Conservation (phyloP, 2,888 invertebrate genomes). For the Amiota minor region DNA sequence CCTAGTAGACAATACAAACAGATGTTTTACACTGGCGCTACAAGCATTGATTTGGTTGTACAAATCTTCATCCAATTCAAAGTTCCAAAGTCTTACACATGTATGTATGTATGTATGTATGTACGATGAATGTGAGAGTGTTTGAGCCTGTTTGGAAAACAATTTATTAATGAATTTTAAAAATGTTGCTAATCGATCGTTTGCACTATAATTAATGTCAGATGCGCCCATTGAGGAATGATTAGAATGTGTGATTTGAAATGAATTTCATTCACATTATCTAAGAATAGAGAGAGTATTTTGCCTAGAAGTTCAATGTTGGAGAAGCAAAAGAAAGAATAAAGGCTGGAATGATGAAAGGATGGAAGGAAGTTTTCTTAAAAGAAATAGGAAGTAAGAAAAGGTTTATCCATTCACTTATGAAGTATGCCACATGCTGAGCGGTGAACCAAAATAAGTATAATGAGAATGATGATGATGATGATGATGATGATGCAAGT, state of each 20-base stretch:
- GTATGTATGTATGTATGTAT: background rate
- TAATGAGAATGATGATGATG: too few relatives aligned
- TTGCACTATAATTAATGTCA: constrained; percentile 65
- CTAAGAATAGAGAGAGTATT: too few relatives aligned
- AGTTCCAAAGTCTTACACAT: too few relatives aligned
- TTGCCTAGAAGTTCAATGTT: too few relatives aligned
- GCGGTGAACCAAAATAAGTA: too few relatives aligned
- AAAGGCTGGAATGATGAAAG: too few relatives aligned
- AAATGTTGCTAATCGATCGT: constrained; percentile 66
- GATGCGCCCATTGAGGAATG: constrained; percentile 51
- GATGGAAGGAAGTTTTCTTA: too few relatives aligned
- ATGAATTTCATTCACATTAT: constrained; percentile 6
- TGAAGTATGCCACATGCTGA: too few relatives aligned
- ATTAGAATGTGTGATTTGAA: constrained; percentile 56
- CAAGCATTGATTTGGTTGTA: background rate
- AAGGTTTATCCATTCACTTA: too few relatives aligned
- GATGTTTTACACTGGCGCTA: constrained; percentile 42
- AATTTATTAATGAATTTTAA: constrained; percentile 67
- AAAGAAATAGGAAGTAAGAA: too few relatives aligned
- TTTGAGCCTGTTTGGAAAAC: constrained; percentile 56
- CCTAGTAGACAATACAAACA: constrained; percentile 16
- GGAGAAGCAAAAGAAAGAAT: too few relatives aligned
- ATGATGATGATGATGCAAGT: too few relatives aligned
- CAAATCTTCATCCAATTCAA: constrained; percentile 1
- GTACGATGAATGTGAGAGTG: background rate